Base-by-base conservation (phyloP, 2,113 vertebrate species). In the Dromaius novaehollandiae region DNA sequence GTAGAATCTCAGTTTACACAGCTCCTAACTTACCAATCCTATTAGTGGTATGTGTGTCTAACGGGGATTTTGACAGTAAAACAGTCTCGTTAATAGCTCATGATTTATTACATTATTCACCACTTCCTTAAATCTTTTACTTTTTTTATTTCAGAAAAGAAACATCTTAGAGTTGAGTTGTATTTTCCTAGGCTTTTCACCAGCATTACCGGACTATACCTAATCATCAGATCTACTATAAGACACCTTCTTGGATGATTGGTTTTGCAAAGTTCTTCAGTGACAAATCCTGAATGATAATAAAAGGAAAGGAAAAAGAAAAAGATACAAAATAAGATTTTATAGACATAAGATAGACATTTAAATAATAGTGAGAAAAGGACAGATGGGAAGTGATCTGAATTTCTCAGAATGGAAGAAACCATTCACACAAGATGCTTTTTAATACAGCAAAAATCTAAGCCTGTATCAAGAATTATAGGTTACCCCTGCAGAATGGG, bases 51-150 rank as follows among this genome's bases (percentile, higher is more conserved):
- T 90, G 92, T 94, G 78, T 85, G 30, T 77, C 75, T 97, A 96
- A 89, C 70, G 86, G 85, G 82, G 61, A 92, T 91, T 96, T 84
- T 95, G 94, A 97, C 94, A 95, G 74, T 88, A 90, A 95, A 96
- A 83, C 70, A 88, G 51, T 70, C 88, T 74, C 7, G 4, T 86
- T 96, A 97, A 96, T 77, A 95, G 80, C 55, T 83, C 5, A 7
- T 89, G 97, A 97, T 96, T 97, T 96, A 97, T 95, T 97, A 90
- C 75, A 79, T 83, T 94, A 89, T 90, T 95, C 93, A 80, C 86
- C 61, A 74, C 82, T 95, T 95, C 92, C 92, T 96, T 68, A 84
- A 75, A 55, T 87, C 42, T 82, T 69, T 30, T 60, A 36, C 40
- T 51, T 36, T 44, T 61, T 69, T 61, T 36, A 81, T 90, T 84